These are phyloP conservation scores for Pseudoips prasinana DNA, from an alignment of 2,888 invertebrate genomes.

Conservation along the genomic window DNA sequence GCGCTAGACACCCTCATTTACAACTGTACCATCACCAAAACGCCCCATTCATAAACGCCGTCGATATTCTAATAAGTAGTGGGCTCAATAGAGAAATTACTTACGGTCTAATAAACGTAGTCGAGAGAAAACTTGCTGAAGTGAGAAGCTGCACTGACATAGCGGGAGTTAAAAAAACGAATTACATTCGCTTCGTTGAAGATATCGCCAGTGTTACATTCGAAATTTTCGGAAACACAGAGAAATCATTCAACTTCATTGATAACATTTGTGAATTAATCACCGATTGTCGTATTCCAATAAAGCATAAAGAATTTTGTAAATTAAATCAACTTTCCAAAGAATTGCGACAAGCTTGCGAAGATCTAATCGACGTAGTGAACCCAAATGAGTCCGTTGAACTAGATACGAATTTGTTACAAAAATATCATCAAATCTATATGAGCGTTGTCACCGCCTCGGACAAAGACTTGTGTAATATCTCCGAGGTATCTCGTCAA, in stretches of 20 bases:
- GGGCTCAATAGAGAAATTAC: constrained; percentile 77
- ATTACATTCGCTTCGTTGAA: constrained; percentile 73
- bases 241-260: constrained; percentile 67
- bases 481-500: constrained; percentile 61
- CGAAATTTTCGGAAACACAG: constrained; percentile 73
- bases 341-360: constrained; percentile 72
- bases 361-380: constrained; percentile 65
- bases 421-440: constrained; percentile 74
- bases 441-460: constrained; percentile 75
- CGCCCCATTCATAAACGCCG: constrained; percentile 74
- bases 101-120: constrained; percentile 74
- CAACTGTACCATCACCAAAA: constrained; percentile 76
- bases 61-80: constrained; percentile 72
- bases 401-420: constrained; percentile 57
- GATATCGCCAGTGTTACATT: constrained; percentile 75
- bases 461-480: constrained; percentile 70
- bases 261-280: constrained; percentile 71
- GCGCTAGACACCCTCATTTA: constrained; percentile 68
- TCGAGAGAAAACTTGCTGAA: constrained; percentile 74
- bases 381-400: constrained; percentile 41
- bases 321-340: constrained; percentile 72
- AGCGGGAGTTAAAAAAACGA: constrained; percentile 68
- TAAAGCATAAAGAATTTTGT: constrained; percentile 74
- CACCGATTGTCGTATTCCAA: constrained; percentile 70
- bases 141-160: constrained; percentile 67